A percentile compares a stretch with the other conserved stretches of the same genome.
Conservation (phyloP, 2,797 vertebrate genomes). For the Podarcis lilfordi region DNA sequence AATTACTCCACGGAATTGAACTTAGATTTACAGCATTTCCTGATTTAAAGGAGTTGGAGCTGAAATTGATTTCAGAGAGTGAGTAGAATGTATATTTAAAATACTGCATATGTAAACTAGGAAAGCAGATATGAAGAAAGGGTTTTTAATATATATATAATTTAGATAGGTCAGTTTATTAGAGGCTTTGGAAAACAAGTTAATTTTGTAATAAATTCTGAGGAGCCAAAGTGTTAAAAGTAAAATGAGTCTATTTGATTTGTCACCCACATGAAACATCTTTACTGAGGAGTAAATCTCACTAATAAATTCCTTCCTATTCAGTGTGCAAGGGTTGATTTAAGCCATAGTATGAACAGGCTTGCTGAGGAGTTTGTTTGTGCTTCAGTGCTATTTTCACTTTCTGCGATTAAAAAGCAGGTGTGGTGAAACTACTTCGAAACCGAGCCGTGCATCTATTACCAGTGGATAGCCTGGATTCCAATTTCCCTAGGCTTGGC, state of each 20-base stretch:
- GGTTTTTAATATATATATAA: background rate
- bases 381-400: background rate
- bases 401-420: background rate
- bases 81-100: background rate
- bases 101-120: background rate
- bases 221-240: background rate
- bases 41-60: background rate
- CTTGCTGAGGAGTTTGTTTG: background rate
- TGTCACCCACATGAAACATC: background rate
- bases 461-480: background rate
- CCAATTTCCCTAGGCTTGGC: background rate
- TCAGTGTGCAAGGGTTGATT: background rate
- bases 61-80: background rate
- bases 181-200: background rate
- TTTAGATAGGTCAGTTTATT: too few relatives aligned
- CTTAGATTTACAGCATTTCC: background rate
- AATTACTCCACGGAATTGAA: background rate
- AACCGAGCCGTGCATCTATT: background rate
- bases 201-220: background rate
- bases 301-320: background rate
- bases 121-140: background rate
- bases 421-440: background rate
- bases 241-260: background rate
- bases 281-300: background rate
- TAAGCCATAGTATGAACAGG: background rate